Evolutionary conservation across 2,797 vertebrate species (phyloP).

Genomic region (Tapera naevia): DNA sequence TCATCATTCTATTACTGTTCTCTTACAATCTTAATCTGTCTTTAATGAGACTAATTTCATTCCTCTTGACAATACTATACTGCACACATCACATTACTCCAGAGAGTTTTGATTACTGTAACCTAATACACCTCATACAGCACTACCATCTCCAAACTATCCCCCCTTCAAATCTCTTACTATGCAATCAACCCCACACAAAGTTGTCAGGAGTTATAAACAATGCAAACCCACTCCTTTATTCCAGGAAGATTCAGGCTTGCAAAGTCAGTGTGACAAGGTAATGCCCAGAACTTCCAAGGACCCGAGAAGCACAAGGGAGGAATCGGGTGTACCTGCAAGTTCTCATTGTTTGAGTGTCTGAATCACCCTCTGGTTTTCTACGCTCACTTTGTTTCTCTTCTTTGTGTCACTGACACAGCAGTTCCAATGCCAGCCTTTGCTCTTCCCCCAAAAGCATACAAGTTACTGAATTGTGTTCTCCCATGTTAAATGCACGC

Average conservation of each 20-base stretch:
- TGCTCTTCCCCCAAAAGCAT: neutral
- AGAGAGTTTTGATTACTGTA: neutral
- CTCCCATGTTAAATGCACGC: neutral
- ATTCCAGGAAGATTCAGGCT: neutral
- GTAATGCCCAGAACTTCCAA: neutral
- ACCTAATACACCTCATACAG: neutral
- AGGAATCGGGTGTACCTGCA: neutral
- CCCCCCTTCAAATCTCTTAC: neutral
- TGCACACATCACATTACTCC: neutral
- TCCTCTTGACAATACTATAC: neutral
- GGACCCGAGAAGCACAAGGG: neutral
- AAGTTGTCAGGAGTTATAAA: neutral
- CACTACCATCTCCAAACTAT: neutral
- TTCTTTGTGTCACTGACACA: neutral
- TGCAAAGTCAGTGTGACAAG: neutral
- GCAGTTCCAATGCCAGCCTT: neutral
- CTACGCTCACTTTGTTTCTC: neutral
- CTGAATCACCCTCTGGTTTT: neutral
- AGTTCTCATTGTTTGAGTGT: neutral
- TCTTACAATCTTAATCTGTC: neutral
- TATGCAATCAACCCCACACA: neutral
- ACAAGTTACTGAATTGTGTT: neutral
- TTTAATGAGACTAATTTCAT: constrained; percentile 15
- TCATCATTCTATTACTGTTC: neutral
- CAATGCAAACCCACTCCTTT: neutral